A percentile compares a stretch with the other conserved stretches of the same genome.
Evolutionary conservation across 2,113 vertebrate species (phyloP).

Genomic region (Gymnogyps californianus): DNA sequence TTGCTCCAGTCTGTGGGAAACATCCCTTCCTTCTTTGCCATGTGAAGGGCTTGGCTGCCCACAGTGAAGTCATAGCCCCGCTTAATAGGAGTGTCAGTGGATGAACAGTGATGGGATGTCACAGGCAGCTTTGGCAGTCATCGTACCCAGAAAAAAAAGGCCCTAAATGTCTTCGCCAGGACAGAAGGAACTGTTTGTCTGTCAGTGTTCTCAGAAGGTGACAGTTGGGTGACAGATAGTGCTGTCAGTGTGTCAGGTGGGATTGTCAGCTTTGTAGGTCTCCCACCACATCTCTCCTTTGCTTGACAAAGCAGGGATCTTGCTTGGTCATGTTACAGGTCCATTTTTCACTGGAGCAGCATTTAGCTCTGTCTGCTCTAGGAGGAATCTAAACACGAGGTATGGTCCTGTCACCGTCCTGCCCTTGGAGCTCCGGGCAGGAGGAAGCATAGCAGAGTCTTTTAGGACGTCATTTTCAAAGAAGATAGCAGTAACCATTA

Average conservation of each 20-base stretch:
- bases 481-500: neutral
- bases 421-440: neutral
- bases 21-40: neutral
- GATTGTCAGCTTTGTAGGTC: neutral
- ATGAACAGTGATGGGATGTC: neutral
- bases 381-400: neutral
- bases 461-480: neutral
- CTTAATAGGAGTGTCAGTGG: neutral
- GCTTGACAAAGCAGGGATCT: neutral
- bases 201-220: neutral
- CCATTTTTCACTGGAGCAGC: neutral
- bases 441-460: neutral
- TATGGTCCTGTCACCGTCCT: neutral
- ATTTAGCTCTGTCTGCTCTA: neutral
- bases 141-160: neutral
- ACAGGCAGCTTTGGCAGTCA: neutral
- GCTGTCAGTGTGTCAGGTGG: neutral
- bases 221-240: neutral
- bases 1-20: neutral
- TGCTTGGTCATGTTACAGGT: neutral
- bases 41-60: neutral
- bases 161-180: neutral
- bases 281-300: neutral
- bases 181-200: neutral
- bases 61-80: neutral